phyloP scores from a whole-genome alignment of 2,888 invertebrate genomes.

The Atrina japonica region DNA sequence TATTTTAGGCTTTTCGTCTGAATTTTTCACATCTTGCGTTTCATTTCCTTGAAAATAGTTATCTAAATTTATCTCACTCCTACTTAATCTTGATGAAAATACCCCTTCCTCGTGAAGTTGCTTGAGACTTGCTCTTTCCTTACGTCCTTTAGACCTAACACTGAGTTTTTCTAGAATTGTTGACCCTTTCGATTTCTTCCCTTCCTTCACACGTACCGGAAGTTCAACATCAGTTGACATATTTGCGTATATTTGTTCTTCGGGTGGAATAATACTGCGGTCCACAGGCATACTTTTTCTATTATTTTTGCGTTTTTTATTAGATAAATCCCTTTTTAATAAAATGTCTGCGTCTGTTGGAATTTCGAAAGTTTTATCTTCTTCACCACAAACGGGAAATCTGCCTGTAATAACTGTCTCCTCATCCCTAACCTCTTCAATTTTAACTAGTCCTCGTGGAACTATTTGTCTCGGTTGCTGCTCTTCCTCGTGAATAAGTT shows the following conservation, averaged over 20 bases:
- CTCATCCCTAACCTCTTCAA: constrained; percentile 67
- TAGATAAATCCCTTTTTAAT: constrained; percentile 50
- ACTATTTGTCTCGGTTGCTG: constrained; percentile 33
- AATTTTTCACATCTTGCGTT: constrained; percentile 27
- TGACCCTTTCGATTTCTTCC: constrained; percentile 65
- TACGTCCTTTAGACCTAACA: constrained; percentile 65
- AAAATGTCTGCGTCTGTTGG: constrained; percentile 56
- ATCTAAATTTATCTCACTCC: constrained; percentile 64
- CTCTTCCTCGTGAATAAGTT: constrained; percentile 65
- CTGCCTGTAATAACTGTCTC: constrained; percentile 60
- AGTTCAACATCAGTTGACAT: constrained; percentile 53
- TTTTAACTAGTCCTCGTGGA: constrained; percentile 62
- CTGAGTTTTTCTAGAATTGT: constrained; percentile 71
- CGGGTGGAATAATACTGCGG: neutral
- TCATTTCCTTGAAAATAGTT: constrained; percentile 56
- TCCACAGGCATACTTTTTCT: constrained; percentile 27
- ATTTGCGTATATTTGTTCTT: constrained; percentile 33
- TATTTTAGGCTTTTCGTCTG: neutral
- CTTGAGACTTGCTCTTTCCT: constrained; percentile 72
- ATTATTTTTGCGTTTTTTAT: constrained; percentile 43
- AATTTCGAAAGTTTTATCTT: constrained; percentile 54
- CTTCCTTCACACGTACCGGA: constrained; percentile 65
- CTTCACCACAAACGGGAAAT: constrained; percentile 49
- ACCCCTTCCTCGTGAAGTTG: constrained; percentile 71
- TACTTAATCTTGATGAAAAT: constrained; percentile 69